Percentiles rank a stretch among this genome's conserved stretches.
Conservation (phyloP, 2,797 vertebrate species). For the Chaetophractus vellerosus region DNA sequence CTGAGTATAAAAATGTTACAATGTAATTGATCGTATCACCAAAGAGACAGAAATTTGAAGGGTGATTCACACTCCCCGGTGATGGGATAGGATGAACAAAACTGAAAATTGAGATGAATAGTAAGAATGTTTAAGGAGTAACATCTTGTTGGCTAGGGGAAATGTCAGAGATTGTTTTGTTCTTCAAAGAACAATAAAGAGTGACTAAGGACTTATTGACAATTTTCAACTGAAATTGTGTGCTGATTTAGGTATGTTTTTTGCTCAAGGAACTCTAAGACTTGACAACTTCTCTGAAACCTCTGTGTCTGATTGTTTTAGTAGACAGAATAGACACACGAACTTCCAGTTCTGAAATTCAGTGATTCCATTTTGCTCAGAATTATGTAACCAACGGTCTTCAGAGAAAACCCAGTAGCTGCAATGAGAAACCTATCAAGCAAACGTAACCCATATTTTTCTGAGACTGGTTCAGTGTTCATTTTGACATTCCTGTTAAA, state of each 20-base stretch:
- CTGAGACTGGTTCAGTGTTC: not conserved
- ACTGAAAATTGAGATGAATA: constrained; percentile 22
- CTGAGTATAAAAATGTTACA: constrained; percentile 7
- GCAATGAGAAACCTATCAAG: not conserved
- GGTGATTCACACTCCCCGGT: not conserved
- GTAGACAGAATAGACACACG: not conserved
- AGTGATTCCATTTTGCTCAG: not conserved
- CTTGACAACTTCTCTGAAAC: constrained; percentile 55
- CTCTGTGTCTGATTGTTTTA: not conserved
- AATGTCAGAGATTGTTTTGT: not conserved
- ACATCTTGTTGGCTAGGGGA: not conserved
- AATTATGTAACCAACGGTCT: not conserved
- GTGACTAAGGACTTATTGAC: not conserved
- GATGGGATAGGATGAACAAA: not conserved
- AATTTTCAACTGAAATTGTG: not conserved
- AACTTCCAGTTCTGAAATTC: not conserved
- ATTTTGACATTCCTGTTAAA: not conserved
- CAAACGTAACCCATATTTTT: not conserved
- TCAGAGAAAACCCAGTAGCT: not conserved
- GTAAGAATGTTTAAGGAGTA: not conserved
- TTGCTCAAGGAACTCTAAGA: not conserved
- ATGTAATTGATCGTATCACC: constrained; percentile 49
- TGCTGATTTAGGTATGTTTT: not conserved
- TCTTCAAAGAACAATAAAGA: not conserved
- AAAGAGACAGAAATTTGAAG: constrained; percentile 46